Evolutionary conservation across 2,113 vertebrate species (phyloP).

Genomic region (Neoarius graeffei): DNA sequence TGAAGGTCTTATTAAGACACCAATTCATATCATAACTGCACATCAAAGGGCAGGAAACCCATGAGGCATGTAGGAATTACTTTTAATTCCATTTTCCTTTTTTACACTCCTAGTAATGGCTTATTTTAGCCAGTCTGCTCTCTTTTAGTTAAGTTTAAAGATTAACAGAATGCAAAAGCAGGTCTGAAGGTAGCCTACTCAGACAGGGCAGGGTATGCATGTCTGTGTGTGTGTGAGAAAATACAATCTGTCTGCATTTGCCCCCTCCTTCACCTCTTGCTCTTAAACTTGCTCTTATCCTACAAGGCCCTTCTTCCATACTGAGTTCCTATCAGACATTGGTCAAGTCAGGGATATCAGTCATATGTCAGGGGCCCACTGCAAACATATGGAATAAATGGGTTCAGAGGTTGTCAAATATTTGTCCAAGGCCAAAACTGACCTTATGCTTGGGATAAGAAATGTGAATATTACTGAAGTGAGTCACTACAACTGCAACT

Average conservation of each 20-base stretch:
- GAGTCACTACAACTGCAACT: neutral
- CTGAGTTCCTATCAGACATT: conserved; percentile 58
- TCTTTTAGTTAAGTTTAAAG: conserved; percentile 40
- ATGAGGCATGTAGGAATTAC: neutral
- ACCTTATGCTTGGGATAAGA: neutral
- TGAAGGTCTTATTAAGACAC: neutral
- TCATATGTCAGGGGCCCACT: conserved; percentile 39
- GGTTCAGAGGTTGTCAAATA: conserved; percentile 75
- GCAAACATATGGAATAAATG: conserved; percentile 73
- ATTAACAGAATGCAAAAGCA: conserved; percentile 35
- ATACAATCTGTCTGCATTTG: conserved; percentile 63
- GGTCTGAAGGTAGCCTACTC: conserved; percentile 14
- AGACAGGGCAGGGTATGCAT: neutral
- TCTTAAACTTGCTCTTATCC: conserved; percentile 66
- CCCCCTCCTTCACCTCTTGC: conserved; percentile 70
- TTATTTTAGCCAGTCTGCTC: neutral
- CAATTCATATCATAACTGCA: neutral
- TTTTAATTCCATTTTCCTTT: conserved; percentile 32
- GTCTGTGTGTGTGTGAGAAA: conserved; percentile 47
- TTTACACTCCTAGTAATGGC: neutral
- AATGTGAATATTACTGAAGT: conserved; percentile 20
- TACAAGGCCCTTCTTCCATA: conserved; percentile 62
- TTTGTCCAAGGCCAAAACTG: conserved; percentile 67
- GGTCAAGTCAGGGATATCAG: conserved; percentile 68
- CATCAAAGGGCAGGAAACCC: conserved; percentile 14